These are phyloP conservation scores for Triplophysa dalaica DNA, from an alignment of 2,113 vertebrate genomes.

Conservation along the genomic window DNA sequence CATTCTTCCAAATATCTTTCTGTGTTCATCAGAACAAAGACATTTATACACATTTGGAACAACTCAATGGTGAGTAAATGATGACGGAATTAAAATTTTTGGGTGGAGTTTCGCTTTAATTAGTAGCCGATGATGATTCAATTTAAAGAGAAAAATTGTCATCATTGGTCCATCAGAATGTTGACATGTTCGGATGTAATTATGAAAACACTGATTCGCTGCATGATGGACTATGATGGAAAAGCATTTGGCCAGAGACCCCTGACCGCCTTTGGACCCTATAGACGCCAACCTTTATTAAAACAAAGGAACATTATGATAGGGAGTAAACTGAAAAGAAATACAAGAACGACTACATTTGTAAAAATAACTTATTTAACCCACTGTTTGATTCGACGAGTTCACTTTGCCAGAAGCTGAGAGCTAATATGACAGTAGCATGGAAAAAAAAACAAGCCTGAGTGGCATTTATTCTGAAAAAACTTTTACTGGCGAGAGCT, in stretches of 20 bases:
- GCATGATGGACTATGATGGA: too few species aligned
- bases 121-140: background rate
- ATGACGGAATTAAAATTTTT: too few species aligned
- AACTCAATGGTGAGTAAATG: too few species aligned
- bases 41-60: too few species aligned
- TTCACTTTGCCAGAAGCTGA: slow-evolving; percentile 23
- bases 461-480: slow-evolving; percentile 14
- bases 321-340: background rate
- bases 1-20: too few species aligned
- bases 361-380: slow-evolving; percentile 5
- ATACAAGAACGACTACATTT: background rate
- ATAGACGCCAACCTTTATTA: too few species aligned
- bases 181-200: background rate
- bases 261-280: too few species aligned
- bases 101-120: background rate
- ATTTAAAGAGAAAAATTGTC: background rate
- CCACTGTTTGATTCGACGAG: background rate
- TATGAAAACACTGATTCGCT: too few species aligned
- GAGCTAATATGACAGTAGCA: slow-evolving; percentile 1
- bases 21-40: too few species aligned
- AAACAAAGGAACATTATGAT: background rate
- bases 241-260: too few species aligned
- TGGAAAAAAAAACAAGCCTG: background rate
- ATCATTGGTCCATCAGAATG: background rate
- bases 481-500: slow-evolving; percentile 4